phyloP scores from a whole-genome alignment of 1,140 invertebrate species.

The Plodia interpunctella region DNA sequence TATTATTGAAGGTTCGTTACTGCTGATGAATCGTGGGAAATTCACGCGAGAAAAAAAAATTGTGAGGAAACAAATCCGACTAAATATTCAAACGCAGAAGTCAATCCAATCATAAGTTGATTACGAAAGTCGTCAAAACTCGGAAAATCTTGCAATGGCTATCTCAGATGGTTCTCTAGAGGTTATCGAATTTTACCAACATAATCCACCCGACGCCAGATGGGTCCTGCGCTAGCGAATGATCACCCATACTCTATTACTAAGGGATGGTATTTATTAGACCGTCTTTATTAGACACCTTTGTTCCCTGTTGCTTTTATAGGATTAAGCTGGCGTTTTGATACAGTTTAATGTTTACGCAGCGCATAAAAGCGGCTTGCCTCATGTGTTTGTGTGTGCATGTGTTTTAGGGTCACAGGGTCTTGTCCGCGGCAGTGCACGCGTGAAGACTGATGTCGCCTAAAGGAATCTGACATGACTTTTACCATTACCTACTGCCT shows the following conservation, averaged over 20 bases:
- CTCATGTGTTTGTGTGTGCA: too few species aligned
- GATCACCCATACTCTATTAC: conserved; percentile 58
- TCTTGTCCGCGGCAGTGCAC: too few species aligned
- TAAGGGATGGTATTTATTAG: conserved; percentile 33
- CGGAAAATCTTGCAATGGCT: conserved; percentile 33
- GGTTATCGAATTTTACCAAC: conserved; percentile 63
- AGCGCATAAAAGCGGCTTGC: too few species aligned
- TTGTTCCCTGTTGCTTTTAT: conserved; percentile 11
- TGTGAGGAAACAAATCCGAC: conserved; percentile 22
- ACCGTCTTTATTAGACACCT: conserved; percentile 23
- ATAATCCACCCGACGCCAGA: conserved; percentile 59
- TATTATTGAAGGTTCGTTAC: too few species aligned
- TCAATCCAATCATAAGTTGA: conserved; percentile 28
- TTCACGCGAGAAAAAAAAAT: too few species aligned
- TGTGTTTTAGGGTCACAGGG: too few species aligned
- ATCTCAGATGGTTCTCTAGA: conserved; percentile 49
- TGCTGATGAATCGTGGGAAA: too few species aligned
- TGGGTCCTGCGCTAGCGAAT: conserved; percentile 47
- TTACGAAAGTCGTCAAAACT: conserved; percentile 27
- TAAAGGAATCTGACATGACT: too few species aligned
- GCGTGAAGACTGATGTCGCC: too few species aligned
- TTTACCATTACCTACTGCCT: too few species aligned
- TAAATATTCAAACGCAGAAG: conserved; percentile 14
- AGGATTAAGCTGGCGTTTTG: neutral
- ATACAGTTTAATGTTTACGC: too few species aligned